Evolutionary conservation across 2,113 vertebrate genomes (phyloP).

Genomic region (Notarius lentiginosus): DNA sequence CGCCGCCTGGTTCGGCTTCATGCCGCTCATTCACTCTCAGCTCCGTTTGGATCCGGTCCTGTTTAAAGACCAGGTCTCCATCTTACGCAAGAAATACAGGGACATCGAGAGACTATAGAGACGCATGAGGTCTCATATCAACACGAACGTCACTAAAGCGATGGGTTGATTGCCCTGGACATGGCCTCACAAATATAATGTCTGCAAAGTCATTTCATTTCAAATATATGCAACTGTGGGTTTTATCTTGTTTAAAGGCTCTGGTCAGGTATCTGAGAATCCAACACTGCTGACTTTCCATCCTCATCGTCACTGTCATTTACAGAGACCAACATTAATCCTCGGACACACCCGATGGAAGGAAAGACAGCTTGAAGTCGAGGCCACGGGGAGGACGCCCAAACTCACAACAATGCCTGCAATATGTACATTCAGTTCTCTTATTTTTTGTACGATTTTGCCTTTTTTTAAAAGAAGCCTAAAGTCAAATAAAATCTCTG

Average conservation of each 20-base stretch:
- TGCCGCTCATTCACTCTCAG: slow-evolving; percentile 78
- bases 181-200: slow-evolving; percentile 29
- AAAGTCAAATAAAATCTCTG: slow-evolving; percentile 48
- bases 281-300: not conserved
- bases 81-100: slow-evolving; percentile 78
- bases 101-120: slow-evolving; percentile 76
- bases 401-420: slow-evolving; percentile 46
- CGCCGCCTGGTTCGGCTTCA: slow-evolving; percentile 75
- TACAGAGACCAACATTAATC: not conserved
- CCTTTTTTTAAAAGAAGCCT: slow-evolving; percentile 40
- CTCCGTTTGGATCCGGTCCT: slow-evolving; percentile 77
- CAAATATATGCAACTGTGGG: slow-evolving; percentile 59
- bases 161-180: slow-evolving; percentile 24
- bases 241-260: slow-evolving; percentile 38
- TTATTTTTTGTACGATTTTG: slow-evolving; percentile 47
- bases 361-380: not conserved
- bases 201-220: slow-evolving; percentile 49
- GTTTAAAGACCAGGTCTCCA: slow-evolving; percentile 81
- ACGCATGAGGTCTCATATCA: not conserved
- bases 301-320: not conserved
- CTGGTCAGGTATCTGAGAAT: not conserved
- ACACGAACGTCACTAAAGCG: not conserved
- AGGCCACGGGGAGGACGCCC: not conserved
- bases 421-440: slow-evolving; percentile 44
- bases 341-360: not conserved